phyloP scores from a whole-genome alignment of 2,797 vertebrate species.

The Decapterus maruadsi region DNA sequence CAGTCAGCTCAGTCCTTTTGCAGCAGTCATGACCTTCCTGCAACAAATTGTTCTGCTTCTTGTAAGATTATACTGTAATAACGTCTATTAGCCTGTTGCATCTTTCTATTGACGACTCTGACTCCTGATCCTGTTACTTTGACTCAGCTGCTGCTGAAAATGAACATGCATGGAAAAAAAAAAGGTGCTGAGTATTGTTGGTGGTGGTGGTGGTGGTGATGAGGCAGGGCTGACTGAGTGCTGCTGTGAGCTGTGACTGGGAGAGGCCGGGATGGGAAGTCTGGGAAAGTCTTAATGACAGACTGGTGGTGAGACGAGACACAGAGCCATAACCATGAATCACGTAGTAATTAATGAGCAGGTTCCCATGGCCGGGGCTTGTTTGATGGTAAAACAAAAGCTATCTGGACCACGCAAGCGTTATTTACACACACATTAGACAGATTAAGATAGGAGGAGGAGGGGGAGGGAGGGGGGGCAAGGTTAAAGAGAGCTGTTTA shows the following conservation, averaged over 20 bases:
- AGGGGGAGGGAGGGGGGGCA: neutral
- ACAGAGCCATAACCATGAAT: constrained; percentile 78
- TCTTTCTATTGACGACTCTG: neutral
- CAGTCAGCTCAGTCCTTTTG: too few relatives aligned
- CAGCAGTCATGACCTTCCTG: too few relatives aligned
- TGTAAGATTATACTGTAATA: too few relatives aligned
- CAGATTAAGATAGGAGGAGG: constrained; percentile 64
- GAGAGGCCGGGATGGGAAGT: constrained; percentile 77
- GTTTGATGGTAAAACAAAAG: constrained; percentile 80
- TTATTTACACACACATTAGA: constrained; percentile 77
- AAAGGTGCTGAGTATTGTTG: constrained; percentile 38
- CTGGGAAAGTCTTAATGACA: constrained; percentile 81
- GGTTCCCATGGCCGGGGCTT: constrained; percentile 74
- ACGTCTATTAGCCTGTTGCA: too few relatives aligned
- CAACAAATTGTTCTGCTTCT: too few relatives aligned
- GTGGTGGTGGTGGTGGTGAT: constrained; percentile 28
- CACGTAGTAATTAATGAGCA: constrained; percentile 76
- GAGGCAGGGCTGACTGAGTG: constrained; percentile 37
- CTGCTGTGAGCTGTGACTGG: constrained; percentile 46
- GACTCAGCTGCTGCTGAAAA: neutral
- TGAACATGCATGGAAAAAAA: neutral
- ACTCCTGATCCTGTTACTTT: neutral
- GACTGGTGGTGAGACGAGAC: constrained; percentile 73
- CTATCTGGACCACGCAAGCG: constrained; percentile 67
- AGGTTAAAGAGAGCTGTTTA: constrained; percentile 61